Percentiles rank a stretch among this genome's conserved stretches.
Evolutionary conservation across 2,797 vertebrate species (phyloP).

Genomic region (Psittacula echo): DNA sequence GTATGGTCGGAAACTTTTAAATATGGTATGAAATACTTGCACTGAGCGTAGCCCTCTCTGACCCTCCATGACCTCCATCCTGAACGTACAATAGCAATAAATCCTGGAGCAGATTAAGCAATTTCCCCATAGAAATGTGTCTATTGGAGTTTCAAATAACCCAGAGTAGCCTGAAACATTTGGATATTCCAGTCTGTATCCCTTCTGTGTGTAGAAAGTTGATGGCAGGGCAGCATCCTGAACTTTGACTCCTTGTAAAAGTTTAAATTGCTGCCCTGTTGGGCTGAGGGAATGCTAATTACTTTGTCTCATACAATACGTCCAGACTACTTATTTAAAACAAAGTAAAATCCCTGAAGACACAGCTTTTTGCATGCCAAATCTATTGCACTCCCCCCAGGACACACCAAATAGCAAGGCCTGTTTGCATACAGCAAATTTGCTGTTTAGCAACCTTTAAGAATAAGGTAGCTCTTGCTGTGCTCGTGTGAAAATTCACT

Average conservation of each 20-base stretch:
- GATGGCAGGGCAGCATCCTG: slow-evolving; percentile 61
- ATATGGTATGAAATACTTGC: slow-evolving; percentile 59
- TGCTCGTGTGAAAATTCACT: not conserved
- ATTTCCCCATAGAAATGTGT: slow-evolving; percentile 55
- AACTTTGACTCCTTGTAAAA: slow-evolving; percentile 72
- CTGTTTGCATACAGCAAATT: slow-evolving; percentile 6
- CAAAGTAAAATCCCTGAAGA: slow-evolving; percentile 43
- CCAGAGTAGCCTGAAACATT: slow-evolving; percentile 52
- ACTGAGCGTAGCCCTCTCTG: not conserved
- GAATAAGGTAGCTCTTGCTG: not conserved
- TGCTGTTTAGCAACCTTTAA: not conserved
- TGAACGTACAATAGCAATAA: slow-evolving; percentile 64
- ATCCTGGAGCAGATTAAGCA: slow-evolving; percentile 68
- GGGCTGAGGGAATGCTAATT: slow-evolving; percentile 75
- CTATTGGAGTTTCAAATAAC: slow-evolving; percentile 68
- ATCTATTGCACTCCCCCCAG: slow-evolving; percentile 27
- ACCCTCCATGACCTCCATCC: slow-evolving; percentile 41
- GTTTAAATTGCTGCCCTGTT: slow-evolving; percentile 71
- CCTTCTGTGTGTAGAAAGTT: slow-evolving; percentile 59
- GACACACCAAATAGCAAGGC: not conserved
- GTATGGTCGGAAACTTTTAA: slow-evolving; percentile 74
- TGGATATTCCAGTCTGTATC: slow-evolving; percentile 67
- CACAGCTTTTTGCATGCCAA: slow-evolving; percentile 65
- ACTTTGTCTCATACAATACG: slow-evolving; percentile 48
- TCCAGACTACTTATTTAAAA: slow-evolving; percentile 67